Evolutionary conservation across 2,797 vertebrate species (phyloP), one percentile per base, ranked within the genome.

Genomic region (Pseudochirops corinnae): DNA sequence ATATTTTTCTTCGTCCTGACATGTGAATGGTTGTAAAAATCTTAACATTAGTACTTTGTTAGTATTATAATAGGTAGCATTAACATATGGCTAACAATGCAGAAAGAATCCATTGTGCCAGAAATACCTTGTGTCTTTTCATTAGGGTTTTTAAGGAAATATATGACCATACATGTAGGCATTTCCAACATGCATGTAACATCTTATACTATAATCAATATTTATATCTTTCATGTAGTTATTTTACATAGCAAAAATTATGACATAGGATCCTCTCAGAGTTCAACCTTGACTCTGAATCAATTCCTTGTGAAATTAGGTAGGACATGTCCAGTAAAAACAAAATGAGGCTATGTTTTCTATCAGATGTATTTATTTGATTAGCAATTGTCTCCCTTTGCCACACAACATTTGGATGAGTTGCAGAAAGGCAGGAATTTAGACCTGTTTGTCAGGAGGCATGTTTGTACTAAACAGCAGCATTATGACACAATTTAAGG

Each of bases 291-390:
- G 91, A 16, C 91, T 95, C 95, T 95, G 62, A 92, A 94, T 95
- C 95, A n/a, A 92, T 95, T 96, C 29, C 92, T 58, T 90, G 28
- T 94, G n/a, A 97, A 95, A 97, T 93, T 94, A 96, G 91, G 82
- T 92, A 28, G 91, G 56, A 33, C 91, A 92, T 12, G 92, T 96
- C 58, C 93, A 52, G 62, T 90, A 82, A 55, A 52, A 52, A 52
- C 31, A 95, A 39, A 46, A 62, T 57, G 53, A 55, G 55, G 91
- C 21, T 57, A 50, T 90, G 5, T 93, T 95, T 95, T 91, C 62
- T 56, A 26, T 90, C 46, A 90, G 55, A 93, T 57, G 12, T 67
- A 52, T 96, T 94, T 11, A 56, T 95, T 39, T 93, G 33, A 62
- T 62, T 13, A 33, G 13, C 33, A 62, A 62, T 33, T 33, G 11